phyloP scores from a whole-genome alignment of 2,113 vertebrate genomes.

The Halcyon malimbica region DNA sequence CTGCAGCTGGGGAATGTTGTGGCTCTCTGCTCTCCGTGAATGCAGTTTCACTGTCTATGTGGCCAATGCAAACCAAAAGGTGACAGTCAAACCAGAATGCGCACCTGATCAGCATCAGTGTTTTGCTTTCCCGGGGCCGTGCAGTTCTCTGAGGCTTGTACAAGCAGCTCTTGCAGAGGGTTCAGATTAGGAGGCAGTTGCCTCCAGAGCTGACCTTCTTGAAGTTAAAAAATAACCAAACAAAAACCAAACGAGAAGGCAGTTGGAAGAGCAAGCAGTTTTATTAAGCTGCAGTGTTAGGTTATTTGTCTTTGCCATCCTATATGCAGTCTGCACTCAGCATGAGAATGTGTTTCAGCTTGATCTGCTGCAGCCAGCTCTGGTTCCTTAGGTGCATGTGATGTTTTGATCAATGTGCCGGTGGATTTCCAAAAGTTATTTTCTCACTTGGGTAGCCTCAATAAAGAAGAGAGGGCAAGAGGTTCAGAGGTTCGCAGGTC shows the following conservation, averaged over 20 bases:
- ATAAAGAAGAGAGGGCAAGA: neutral
- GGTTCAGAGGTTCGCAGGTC: neutral
- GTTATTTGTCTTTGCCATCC: neutral
- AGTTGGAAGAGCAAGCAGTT: neutral
- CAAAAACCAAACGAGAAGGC: neutral
- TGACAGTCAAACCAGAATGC: neutral
- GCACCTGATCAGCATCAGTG: neutral
- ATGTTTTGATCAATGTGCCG: neutral
- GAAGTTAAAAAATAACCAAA: neutral
- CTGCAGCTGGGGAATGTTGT: neutral
- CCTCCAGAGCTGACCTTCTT: neutral
- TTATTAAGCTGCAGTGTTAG: constrained; percentile 1
- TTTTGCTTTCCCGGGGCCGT: neutral
- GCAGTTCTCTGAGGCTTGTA: neutral
- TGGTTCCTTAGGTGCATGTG: fast-evolving
- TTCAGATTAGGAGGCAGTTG: neutral
- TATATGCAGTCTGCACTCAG: neutral
- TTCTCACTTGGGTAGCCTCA: neutral
- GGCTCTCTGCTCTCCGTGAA: neutral
- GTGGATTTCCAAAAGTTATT: neutral
- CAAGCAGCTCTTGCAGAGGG: neutral
- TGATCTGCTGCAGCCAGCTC: neutral
- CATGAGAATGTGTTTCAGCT: neutral
- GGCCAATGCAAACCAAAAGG: neutral
- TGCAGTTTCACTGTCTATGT: neutral